These are phyloP conservation scores for Ctenodactylus gundi DNA, from an alignment of 2,113 vertebrate species.

Conservation along the genomic window DNA sequence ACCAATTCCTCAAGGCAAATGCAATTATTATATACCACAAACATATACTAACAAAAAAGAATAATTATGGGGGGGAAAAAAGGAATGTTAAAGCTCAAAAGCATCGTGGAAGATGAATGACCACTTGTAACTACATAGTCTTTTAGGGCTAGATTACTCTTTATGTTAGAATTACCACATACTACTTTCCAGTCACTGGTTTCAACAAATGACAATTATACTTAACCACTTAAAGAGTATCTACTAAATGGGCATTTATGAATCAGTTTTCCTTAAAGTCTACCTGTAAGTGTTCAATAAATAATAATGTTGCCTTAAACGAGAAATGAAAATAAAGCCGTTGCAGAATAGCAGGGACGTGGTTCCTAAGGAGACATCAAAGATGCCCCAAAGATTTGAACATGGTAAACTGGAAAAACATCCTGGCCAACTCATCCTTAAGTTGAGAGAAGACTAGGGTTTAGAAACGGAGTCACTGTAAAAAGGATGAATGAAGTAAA, in stretches of 20 bases:
- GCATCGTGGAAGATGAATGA: neutral
- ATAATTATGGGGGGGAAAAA: too few relatives aligned
- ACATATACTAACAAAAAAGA: too few relatives aligned
- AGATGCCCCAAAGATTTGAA: neutral
- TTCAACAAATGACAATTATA: conserved; percentile 17
- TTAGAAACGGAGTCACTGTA: conserved; percentile 32
- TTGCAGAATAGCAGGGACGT: neutral
- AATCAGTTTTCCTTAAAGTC: conserved; percentile 22
- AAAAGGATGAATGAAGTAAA: conserved; percentile 30
- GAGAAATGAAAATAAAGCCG: conserved; percentile 2
- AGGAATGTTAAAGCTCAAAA: conserved; percentile 23
- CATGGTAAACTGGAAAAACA: neutral
- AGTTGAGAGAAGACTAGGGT: neutral
- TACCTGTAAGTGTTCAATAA: conserved; percentile 24
- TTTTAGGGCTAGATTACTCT: neutral
- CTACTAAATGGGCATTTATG: neutral
- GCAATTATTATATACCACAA: too few relatives aligned
- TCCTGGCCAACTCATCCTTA: neutral
- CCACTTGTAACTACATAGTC: neutral
- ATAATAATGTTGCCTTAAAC: conserved; percentile 13
- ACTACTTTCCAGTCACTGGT: neutral
- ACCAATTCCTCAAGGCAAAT: too few relatives aligned
- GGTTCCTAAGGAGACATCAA: neutral
- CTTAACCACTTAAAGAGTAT: neutral
- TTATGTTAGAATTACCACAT: neutral